phyloP scores from a whole-genome alignment of 2,113 vertebrate genomes.

The Scatophagus argus region DNA sequence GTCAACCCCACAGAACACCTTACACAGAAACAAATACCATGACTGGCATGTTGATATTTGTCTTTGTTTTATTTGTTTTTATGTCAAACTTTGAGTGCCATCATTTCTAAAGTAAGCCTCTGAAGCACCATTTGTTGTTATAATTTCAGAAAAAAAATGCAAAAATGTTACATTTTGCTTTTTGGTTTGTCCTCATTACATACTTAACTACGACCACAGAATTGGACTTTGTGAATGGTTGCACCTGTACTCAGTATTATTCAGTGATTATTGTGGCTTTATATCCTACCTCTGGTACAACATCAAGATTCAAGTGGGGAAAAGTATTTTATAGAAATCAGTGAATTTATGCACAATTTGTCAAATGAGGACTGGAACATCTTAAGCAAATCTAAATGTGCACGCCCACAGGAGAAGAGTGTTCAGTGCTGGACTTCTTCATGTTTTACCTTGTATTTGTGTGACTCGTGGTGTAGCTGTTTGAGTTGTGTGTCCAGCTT shows the following conservation, averaged over 20 bases:
- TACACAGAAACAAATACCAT: no score
- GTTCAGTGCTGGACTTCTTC: background rate
- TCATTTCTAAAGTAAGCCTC: no score
- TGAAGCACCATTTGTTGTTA: no score
- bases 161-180: background rate
- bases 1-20: no score
- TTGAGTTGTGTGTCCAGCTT: constrained; percentile 90
- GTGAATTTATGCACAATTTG: background rate
- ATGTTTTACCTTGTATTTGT: constrained; percentile 89
- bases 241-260: background rate
- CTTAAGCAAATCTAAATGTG: background rate
- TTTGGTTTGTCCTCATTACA: background rate
- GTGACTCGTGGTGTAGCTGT: constrained; percentile 86
- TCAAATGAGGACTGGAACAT: background rate
- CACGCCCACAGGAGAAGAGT: background rate
- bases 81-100: no score
- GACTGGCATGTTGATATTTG: no score
- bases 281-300: background rate
- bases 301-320: background rate
- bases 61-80: no score
- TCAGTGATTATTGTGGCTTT: background rate
- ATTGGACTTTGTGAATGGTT: no score
- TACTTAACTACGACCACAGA: no score
- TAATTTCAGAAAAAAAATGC: no score
- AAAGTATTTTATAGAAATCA: background rate